Conservation (phyloP, 2,113 vertebrate genomes). For the Alethe castanea region DNA sequence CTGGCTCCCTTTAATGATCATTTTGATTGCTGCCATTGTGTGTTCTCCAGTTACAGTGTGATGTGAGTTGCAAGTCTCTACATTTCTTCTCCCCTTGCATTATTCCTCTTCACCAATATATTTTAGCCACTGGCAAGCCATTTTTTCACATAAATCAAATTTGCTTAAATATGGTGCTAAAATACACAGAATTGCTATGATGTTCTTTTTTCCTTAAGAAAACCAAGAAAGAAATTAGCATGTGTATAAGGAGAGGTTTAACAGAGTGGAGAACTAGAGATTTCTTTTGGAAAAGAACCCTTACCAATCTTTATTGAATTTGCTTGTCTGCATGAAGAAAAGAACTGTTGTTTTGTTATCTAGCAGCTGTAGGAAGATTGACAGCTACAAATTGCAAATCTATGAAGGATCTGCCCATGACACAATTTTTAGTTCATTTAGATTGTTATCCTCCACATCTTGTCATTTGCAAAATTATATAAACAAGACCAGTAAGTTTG, state of each 20-base stretch:
- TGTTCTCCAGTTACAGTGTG: slow-evolving; percentile 21
- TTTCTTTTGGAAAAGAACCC: slow-evolving; percentile 18
- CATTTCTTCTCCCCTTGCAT: background rate
- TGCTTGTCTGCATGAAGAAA: slow-evolving; percentile 68
- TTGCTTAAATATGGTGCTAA: slow-evolving; percentile 1
- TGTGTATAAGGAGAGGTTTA: background rate
- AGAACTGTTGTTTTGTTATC: slow-evolving; percentile 73
- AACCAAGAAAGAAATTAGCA: background rate
- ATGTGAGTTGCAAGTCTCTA: slow-evolving; percentile 10
- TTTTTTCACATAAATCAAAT: background rate
- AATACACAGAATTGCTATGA: background rate
- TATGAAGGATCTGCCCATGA: slow-evolving; percentile 47
- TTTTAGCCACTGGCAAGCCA: background rate
- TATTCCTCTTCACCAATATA: background rate
- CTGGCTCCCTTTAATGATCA: slow-evolving; percentile 20
- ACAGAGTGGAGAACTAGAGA: background rate
- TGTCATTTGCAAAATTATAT: slow-evolving; percentile 57
- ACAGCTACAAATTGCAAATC: slow-evolving; percentile 66
- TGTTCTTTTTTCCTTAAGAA: background rate
- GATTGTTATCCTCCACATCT: slow-evolving; percentile 43
- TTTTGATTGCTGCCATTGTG: slow-evolving; percentile 52
- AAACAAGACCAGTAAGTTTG: slow-evolving; percentile 41
- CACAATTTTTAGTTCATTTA: slow-evolving; percentile 57
- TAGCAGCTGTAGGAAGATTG: slow-evolving; percentile 70
- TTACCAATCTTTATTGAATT: slow-evolving; percentile 69